phyloP scores from a whole-genome alignment of 37 sponge, comb jelly and placozoan genomes.

The Axinella damicornis region DNA sequence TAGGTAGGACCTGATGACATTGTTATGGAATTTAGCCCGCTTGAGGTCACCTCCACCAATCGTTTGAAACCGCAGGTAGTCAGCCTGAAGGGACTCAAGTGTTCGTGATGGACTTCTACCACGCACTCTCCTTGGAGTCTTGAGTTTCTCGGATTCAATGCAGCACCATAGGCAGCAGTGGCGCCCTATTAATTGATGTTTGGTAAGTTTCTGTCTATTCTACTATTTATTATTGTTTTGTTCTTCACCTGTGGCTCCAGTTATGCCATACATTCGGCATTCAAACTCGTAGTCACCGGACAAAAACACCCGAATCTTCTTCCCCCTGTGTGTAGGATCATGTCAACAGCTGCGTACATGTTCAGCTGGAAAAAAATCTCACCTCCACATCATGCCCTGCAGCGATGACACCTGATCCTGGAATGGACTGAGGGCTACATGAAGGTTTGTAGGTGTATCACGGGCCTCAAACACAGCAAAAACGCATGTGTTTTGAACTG shows the following conservation, averaged over 20 bases:
- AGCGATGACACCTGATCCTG: constrained; percentile 16
- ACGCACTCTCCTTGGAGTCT: neutral
- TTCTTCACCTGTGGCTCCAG: constrained; percentile 32
- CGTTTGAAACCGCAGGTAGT: neutral
- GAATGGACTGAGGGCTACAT: constrained; percentile 24
- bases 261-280: constrained; percentile 32
- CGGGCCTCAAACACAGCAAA: constrained; percentile 25
- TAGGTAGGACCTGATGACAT: constrained; percentile 30
- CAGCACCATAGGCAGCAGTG: constrained; percentile 42
- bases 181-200: constrained; percentile 21
- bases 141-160: constrained; percentile 1
- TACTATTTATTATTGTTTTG: too few relatives aligned
- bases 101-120: neutral
- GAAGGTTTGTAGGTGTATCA: constrained; percentile 40
- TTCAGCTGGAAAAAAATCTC: neutral
- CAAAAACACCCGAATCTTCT: constrained; percentile 24
- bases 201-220: too few relatives aligned
- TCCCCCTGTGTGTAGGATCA: constrained; percentile 10
- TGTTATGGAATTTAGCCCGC: constrained; percentile 42
- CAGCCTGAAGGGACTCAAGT: neutral
- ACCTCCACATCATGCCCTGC: constrained; percentile 34
- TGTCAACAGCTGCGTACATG: neutral
- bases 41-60: neutral
- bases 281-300: constrained; percentile 55
- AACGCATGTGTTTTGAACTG: constrained; percentile 28